Evolutionary conservation across 2,113 vertebrate genomes (phyloP), one percentile per base, ranked within the genome.

Genomic region (Charadrius vociferus): DNA sequence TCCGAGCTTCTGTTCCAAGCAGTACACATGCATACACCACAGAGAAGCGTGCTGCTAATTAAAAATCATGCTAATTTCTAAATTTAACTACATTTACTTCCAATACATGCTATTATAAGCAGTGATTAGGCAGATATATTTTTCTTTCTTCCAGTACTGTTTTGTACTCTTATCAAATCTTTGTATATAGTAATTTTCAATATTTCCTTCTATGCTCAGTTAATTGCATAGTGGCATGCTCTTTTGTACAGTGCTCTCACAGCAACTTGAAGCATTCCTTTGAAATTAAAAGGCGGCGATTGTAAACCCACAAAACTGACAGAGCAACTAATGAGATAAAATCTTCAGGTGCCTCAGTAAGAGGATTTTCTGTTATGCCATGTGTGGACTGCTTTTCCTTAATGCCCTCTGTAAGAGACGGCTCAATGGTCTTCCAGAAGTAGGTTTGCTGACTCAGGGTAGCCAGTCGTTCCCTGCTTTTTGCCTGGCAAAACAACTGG

Each of bases 111-210:
- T 65, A 26, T 86, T 86, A 62, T 32, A 83, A 86, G 18, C 37
- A 41, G 17, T 47, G 63, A 78, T 88, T 88, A 83, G n/a, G 45
- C 37, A 95, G 62, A 88, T 86, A 21, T 6, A 50, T 41, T 86
- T 88, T 77, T 49, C n/a, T 61, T 90, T 88, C 56, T 88, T 81
- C 49, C 14, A 43, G 10, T 63, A 90, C 58, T 88, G 65, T 15
- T 97, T 67, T 91, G 72, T 91, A 55, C 26, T 39, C 62, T 80
- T 73, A 93, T 86, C 71, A 81, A 63, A 78, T 82, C 75, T 92
- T 81, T 89, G 55, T 62, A 26, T 53, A 19, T 26, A 77, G 37
- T 53, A 73, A 70, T 92, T 93, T 83, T 73, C 50, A 37, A 2
- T 86, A 66, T 88, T 95, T 92, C 77, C 63, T 80, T 49, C 95